Base-by-base conservation (phyloP, 2,888 invertebrate genomes). In the Chrysolina haemoptera region DNA sequence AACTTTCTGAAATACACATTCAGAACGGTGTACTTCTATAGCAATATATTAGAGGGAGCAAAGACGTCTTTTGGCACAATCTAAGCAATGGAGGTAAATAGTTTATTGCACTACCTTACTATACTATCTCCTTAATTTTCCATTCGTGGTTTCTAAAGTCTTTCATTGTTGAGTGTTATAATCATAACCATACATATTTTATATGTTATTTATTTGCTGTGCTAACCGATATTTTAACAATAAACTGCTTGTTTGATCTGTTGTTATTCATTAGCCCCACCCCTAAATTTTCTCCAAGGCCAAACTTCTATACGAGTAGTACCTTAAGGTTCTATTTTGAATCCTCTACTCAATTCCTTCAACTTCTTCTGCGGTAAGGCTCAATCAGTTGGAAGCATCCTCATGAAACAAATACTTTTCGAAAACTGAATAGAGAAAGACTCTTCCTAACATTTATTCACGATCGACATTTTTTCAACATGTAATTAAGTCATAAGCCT, bases 1-100 rank as follows among this genome's bases (percentile, higher is more conserved):
- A 84, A 80, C 79, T 77, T 73, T 77, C 78, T 80, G 77, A 76
- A 68, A 67, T 70, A 69, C 71, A 73, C 65, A 62, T 78, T 78
- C 79, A 78, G 77, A 78, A 79, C 78, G 76, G 80, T 77, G 78
- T 79, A 80, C 78, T 70, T 78, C 74, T 83, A 83, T 79, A 83
- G 84, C 84, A 84, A 84, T 84, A 83, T 82, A 76, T 78, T 80
- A 79, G 76, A 79, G 84, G 83, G 84, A 83, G 82, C 83, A 83
- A 80, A 82, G 76, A 76, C 74, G 76, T 79, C 73, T 82, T 79
- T 80, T 76, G 81, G 82, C 82, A 83, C 83, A 83, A 83, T 81
- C 74, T 67, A 81, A 84, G 82, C 82, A 83, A 84, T 82, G 81
- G 35, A 70, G 22, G 59, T 64, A 67, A 64, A 66, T 70, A 48